phyloP scores from a whole-genome alignment of 2,113 vertebrate species.

The Cygnus atratus region DNA sequence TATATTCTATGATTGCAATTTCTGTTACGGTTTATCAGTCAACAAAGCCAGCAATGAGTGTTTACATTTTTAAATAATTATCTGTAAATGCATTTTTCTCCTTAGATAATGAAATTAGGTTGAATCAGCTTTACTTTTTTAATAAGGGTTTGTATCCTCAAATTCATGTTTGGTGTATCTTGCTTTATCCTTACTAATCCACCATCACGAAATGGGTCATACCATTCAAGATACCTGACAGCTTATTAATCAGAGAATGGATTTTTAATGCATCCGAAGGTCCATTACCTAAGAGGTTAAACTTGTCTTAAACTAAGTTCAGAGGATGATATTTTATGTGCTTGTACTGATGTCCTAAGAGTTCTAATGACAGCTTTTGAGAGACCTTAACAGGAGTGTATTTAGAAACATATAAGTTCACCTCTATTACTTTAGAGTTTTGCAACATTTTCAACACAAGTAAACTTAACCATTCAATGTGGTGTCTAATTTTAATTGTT shows the following conservation, averaged over 20 bases:
- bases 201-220: neutral
- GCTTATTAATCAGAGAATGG: neutral
- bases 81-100: neutral
- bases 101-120: neutral
- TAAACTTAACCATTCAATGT: neutral
- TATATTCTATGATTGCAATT: neutral
- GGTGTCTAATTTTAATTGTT: neutral
- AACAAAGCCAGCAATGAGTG: neutral
- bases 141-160: neutral
- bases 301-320: neutral
- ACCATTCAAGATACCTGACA: neutral
- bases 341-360: neutral
- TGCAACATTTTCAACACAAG: neutral
- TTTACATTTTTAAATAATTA: neutral
- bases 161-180: neutral
- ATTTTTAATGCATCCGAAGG: neutral
- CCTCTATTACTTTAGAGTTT: neutral
- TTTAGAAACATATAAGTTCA: accelerated
- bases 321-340: neutral
- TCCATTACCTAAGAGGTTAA: neutral
- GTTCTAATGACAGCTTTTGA: neutral
- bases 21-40: neutral
- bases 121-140: neutral
- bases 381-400: neutral
- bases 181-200: neutral